These are phyloP conservation scores for Enoplosus armatus DNA, from an alignment of 2,797 vertebrate genomes.

Conservation along the genomic window DNA sequence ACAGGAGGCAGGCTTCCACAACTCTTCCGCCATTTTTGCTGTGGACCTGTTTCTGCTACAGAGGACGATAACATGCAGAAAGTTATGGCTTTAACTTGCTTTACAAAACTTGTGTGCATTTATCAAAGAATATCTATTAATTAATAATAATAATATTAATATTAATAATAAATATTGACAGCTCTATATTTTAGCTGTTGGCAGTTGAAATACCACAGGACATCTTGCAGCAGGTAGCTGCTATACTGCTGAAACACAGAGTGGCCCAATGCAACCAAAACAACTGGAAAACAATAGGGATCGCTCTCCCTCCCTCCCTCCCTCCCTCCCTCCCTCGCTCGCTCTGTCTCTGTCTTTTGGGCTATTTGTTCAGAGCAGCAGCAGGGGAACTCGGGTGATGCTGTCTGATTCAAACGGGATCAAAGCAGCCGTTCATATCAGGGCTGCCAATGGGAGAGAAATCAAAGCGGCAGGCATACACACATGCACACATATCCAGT, in stretches of 20 bases:
- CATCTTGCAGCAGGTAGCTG: conserved; percentile 19
- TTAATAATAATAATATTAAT: no score
- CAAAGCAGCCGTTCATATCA: conserved; percentile 66
- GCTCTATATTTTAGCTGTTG: conserved; percentile 10
- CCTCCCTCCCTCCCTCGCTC: neutral
- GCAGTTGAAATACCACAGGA: conserved; percentile 16
- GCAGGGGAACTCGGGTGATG: conserved; percentile 54
- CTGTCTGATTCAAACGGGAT: conserved; percentile 67
- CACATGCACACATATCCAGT: neutral
- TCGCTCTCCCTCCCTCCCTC: neutral
- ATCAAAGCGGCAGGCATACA: conserved; percentile 57
- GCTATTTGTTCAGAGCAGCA: conserved; percentile 68
- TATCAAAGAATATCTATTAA: no score
- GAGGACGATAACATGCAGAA: neutral
- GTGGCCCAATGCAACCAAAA: conserved; percentile 22
- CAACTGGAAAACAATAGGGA: conserved; percentile 37
- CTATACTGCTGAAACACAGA: neutral
- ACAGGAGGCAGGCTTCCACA: neutral
- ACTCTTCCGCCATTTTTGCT: conserved; percentile 2
- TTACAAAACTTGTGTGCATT: neutral
- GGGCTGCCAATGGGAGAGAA: conserved; percentile 57
- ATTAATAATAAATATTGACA: conserved; percentile 14
- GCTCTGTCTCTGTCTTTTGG: conserved; percentile 39
- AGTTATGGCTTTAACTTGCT: neutral
- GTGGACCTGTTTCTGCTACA: conserved; percentile 18